Conservation (phyloP, 2,797 vertebrate genomes). For the Sebastes trivittatus region DNA sequence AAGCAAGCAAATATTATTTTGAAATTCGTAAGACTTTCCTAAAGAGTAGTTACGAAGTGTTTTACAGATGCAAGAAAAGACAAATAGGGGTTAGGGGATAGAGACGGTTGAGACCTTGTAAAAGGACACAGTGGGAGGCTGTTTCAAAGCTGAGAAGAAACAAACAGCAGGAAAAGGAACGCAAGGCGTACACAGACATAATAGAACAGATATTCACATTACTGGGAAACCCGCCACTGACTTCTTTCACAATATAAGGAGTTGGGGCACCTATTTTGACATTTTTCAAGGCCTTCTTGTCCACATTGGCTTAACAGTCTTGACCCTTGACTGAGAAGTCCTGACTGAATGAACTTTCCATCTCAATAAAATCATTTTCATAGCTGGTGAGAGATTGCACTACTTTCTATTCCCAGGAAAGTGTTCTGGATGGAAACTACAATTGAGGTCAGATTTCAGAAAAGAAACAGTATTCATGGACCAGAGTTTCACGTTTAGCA, state of each 20-base stretch:
- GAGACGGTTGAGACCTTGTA: no score
- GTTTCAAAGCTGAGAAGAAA: neutral
- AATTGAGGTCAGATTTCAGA: neutral
- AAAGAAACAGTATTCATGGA: neutral
- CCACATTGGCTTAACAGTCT: neutral
- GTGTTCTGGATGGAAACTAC: neutral
- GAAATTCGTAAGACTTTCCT: neutral
- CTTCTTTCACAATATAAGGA: neutral
- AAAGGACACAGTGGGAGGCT: neutral
- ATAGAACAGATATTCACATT: neutral
- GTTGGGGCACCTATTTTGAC: neutral
- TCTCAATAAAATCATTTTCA: conserved; percentile 10
- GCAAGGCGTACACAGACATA: neutral
- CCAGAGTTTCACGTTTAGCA: neutral
- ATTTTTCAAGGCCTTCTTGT: neutral
- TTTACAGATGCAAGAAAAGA: neutral
- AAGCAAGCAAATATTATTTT: neutral
- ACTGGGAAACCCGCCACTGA: neutral
- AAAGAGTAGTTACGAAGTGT: neutral
- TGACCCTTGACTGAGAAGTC: neutral
- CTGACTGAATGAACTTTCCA: neutral
- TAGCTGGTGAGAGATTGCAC: neutral
- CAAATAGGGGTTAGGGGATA: neutral
- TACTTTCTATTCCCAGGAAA: neutral
- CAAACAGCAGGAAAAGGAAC: neutral